phyloP scores from a whole-genome alignment of 2,797 vertebrate genomes.

The Anomalospiza imberbis region DNA sequence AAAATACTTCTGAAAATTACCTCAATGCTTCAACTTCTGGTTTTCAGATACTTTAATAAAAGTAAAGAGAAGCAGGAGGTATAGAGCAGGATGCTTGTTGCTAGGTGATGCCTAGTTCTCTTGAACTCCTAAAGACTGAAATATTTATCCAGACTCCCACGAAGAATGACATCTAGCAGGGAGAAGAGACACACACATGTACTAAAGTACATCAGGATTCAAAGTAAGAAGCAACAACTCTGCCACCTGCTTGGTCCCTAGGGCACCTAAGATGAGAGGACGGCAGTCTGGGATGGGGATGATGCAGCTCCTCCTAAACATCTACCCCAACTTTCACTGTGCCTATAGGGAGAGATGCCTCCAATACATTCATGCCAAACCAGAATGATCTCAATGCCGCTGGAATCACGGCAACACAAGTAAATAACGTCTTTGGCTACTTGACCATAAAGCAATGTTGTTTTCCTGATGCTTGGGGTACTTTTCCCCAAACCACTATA shows the following conservation, averaged over 20 bases:
- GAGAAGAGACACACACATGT: neutral
- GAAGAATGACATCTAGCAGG: neutral
- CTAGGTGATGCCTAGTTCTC: slow-evolving; percentile 65
- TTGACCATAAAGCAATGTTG: neutral
- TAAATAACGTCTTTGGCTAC: neutral
- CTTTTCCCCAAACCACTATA: neutral
- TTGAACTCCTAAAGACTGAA: slow-evolving; percentile 60
- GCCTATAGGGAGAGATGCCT: neutral
- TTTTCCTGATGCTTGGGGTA: neutral
- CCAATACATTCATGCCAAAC: neutral
- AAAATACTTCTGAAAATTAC: slow-evolving; percentile 67
- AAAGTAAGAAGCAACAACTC: neutral
- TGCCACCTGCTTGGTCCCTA: neutral
- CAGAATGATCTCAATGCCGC: neutral
- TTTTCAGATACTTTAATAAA: slow-evolving; percentile 57
- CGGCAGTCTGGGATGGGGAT: neutral
- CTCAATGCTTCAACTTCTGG: slow-evolving; percentile 48
- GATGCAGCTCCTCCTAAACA: neutral
- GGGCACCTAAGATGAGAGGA: neutral
- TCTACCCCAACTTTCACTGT: neutral
- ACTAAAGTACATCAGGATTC: neutral
- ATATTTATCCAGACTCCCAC: slow-evolving; percentile 50
- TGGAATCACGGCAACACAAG: accelerated
- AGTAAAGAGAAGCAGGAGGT: slow-evolving; percentile 46
- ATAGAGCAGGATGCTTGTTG: slow-evolving; percentile 59